Base-by-base conservation (phyloP, 2,113 vertebrate species). In the Peromyscus californicus region DNA sequence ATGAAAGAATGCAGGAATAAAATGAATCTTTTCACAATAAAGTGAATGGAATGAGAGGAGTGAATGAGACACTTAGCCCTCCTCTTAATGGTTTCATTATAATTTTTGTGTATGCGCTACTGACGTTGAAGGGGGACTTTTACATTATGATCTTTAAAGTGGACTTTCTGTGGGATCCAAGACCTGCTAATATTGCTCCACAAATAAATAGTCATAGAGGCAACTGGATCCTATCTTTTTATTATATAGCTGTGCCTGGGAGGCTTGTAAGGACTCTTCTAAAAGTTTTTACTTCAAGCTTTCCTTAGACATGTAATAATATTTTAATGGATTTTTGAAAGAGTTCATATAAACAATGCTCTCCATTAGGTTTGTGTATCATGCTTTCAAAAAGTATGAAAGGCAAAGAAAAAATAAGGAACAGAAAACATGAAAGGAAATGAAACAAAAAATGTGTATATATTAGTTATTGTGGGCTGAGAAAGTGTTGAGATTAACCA, bases 211-310 rank as follows among this genome's bases (percentile, higher is more conserved):
- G 19, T 75, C 22, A 70, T 4, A 11, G 39, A 84, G 65, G 3
- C 45, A 92, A 95, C 33, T 82, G 74, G 95, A 70, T 89, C 59
- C 29, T 45, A 19, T 39, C 31, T 69, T 90, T 26, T 87, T 72
- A 59, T 51, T 45, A 45, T 45, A n/a, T 76, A 59, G 5, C 36
- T 42, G 9, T 8, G 48, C 2, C 13, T 29, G 11, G 59, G 10
- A 39, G 24, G 3, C 8, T 89, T 87, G 12, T 86, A 24, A 96
- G 0, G 78, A 89, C 9, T 85, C 0, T 70, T 84, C 33, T 29
- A 74, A 33, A 93, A 54, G 6, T 63, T 80, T 19, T 89, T 22
- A 57, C 65, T 42, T 80, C 8, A 83, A 67, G 75, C 24, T 63
- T 82, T 90, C 3, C 13, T 93, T 95, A 86, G 93, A 65, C 7